Base-by-base conservation (phyloP, 2,797 vertebrate genomes). In the Ambastaia sidthimunki region DNA sequence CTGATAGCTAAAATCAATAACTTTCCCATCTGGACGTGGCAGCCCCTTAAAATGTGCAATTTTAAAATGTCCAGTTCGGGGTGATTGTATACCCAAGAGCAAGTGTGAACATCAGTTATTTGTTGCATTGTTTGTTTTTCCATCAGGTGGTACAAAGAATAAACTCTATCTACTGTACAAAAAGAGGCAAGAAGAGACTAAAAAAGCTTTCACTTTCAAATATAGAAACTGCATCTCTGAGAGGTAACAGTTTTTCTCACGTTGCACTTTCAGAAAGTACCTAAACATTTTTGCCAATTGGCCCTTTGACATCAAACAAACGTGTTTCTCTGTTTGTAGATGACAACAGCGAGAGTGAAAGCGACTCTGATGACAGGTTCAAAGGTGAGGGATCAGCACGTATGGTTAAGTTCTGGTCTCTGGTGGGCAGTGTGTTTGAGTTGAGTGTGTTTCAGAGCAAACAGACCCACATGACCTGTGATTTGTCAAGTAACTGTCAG, bases 291-390 rank as follows among this genome's bases (percentile, higher is more conserved):
- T 86, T 85, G 81, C 86, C 69, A 84, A 87, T 80, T 70, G 87
- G 81, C 73, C 78, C 85, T 80, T 73, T 85, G 83, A 88, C 85
- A 83, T 82, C n/a, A 18, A 85, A 74, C 76, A 87, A 88, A 85
- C 54, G 23, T 91, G 80, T 87, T 80, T 93, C 3, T 92, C 76
- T 91, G 81, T 92, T 89, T 91, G 84, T 92, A 99, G 98, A 98
- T 93, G 98, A 99, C 89, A 99, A 99, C 93, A 99, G 98, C 0
- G 98, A 99, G 91, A 99, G 97, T 55, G 98, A 99, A 92, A 99
- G 98, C 34, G 98, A 99, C 93, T 99, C 98, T 15, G 98, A 99
- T n/a, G 98, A 99, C 95, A 94, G 97, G 83, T 99, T 99, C 92
- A 99, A 99, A 99, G 97, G 98, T 99, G 91, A 98, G 96, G 71